Base-by-base conservation (phyloP, 2,888 invertebrate genomes). In the Drepanosiphum platanoidis region DNA sequence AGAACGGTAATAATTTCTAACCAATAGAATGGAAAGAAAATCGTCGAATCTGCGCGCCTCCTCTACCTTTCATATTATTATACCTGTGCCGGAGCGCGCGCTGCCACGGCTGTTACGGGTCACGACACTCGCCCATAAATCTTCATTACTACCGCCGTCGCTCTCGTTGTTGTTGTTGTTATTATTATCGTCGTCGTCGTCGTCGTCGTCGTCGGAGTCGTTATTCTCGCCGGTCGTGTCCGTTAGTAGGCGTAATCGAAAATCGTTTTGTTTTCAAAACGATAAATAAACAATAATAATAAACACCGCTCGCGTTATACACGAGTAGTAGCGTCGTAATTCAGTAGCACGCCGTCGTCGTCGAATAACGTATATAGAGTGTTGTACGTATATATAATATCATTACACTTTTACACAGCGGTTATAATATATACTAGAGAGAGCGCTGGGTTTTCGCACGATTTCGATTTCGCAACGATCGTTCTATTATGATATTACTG, bases 61-160 rank as follows among this genome's bases (percentile, higher is more conserved):
- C 1, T 52, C 52, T 52, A 52, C 52, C 18, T 52, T n/a, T 18
- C 18, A 18, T 15, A 46, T 1, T 46, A 46, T 52, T 27, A 61
- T 61, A n/a, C 22, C 1, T n/a, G 27, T 61, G 27, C 27, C n/a
- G 13, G 27, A 11, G 30, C 1, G 32, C 32, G 5, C 42, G 66
- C 8, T 22, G 42, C 13, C 42, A n/a, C 27, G n/a, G 61, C 36
- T 70, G 36, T 80, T 70, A 30, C 80, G 18, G 81, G 81, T 81
- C 81, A 81, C 81, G 81, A 81, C 9, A 71, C 81, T 81, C 22
- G 70, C 39, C 15, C 81, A 71, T 81, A 81, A 81, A 81, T 81
- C 81, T 81, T 81, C 81, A 71, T 81, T 81, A 80, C 36, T 58
- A 34, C n/a, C 74, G 30, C 18, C 66, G 32, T 34, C 32, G 30